Base-by-base conservation (phyloP, 2,888 invertebrate species). In the Caenorhabditis virilis region DNA sequence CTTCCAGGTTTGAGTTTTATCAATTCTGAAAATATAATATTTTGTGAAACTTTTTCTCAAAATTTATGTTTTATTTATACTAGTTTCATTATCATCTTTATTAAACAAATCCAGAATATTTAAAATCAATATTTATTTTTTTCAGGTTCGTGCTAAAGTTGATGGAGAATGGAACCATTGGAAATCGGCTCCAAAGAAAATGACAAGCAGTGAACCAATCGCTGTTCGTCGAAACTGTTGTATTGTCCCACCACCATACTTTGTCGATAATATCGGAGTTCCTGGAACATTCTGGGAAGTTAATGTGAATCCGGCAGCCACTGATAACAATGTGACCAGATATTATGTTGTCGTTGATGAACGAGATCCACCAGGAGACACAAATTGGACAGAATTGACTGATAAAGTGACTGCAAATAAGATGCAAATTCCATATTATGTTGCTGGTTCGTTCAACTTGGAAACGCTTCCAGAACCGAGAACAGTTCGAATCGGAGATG, bases 341-440 rank as follows among this genome's bases (percentile, higher is more conserved):
- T 83, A 83, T 66, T 83, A 79, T 48, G 80, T 83, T 15, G 77
- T 83, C 5, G 82, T 83, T 22, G 83, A 83, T 56, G 79, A 79
- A 51, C 76, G 83, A 23, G 80, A 81, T 50, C 78, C 79, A 16
- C 78, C 81, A 25, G 83, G 83, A 45, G 78, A 78, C 65, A 80
- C 78, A 53, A 82, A 83, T 63, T 79, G 80, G 78, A 81, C 80
- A 13, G 61, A 74, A 55, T 59, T 83, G 46, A 83, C 81, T 23
- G 83, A 83, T 59, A 83, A 80, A 57, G 77, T 83, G 23, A 83
- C 83, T 6, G 82, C 83, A 30, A 63, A 79, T 53, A 70, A 74
- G 42, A 68, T 67, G 53, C 72, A 76, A 53, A 72, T 82, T 25
- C 81, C 79, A 26, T 83, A 83, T 69, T 83, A 83, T 57, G 82